A percentile compares a stretch with the other conserved stretches of the same genome.
These are phyloP conservation scores for Drosophila meridiana DNA, from an alignment of 2,888 invertebrate genomes.

Conservation along the genomic window DNA sequence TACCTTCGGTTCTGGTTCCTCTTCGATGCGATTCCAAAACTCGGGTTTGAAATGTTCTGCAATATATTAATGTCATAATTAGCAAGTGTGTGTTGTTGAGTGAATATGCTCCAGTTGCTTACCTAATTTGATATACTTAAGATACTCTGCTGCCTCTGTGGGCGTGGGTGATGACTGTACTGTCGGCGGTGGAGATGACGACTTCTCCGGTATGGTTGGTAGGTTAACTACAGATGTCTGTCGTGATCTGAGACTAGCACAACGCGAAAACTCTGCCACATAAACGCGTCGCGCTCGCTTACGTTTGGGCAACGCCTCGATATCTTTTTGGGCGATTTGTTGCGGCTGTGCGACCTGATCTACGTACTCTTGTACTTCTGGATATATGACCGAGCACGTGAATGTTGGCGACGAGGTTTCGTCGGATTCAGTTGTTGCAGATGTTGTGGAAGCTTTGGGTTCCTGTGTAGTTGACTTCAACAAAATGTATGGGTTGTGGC, in stretches of 20 bases:
- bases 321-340: conserved; percentile 4
- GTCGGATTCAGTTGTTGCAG: background rate
- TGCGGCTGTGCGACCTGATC: conserved; percentile 42
- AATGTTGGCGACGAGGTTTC: conserved; percentile 5
- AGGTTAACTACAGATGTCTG: conserved; percentile 22
- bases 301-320: conserved; percentile 29
- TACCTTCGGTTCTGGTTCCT: conserved; percentile 51
- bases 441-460: conserved; percentile 31
- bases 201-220: conserved; percentile 7
- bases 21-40: conserved; percentile 64
- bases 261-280: conserved; percentile 51
- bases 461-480: conserved; percentile 4
- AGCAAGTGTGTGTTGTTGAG: background rate
- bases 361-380: conserved; percentile 32
- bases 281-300: conserved; percentile 64
- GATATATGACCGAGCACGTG: conserved; percentile 30
- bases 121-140: conserved; percentile 52
- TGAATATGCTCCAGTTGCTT: background rate
- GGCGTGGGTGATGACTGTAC: conserved; percentile 52
- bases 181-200: conserved; percentile 20
- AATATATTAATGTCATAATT: background rate
- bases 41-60: conserved; percentile 54
- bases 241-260: conserved; percentile 60
- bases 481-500: conserved; percentile 1
- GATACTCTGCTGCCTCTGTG: conserved; percentile 49